Percentiles rank a stretch among this genome's conserved stretches.
phyloP scores from a whole-genome alignment of 1,140 invertebrate species.

The Zaprionus camerounensis region DNA sequence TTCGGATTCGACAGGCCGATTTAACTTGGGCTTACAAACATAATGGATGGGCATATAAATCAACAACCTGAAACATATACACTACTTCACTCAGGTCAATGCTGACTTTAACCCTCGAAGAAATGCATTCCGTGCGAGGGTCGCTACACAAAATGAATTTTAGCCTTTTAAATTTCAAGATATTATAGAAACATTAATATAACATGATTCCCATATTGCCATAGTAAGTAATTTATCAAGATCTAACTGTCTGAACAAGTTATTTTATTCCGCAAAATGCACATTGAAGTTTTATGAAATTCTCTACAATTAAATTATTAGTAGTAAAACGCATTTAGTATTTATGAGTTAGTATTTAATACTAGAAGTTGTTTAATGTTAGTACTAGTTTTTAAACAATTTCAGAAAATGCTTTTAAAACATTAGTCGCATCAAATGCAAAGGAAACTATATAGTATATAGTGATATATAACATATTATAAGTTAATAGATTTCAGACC shows the following conservation, averaged over 20 bases:
- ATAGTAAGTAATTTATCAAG: too few relatives aligned
- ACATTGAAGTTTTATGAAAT: background rate
- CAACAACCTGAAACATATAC: conserved; percentile 38
- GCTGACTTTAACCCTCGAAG: conserved; percentile 35
- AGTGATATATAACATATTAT: background rate
- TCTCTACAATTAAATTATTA: background rate
- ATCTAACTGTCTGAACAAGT: background rate
- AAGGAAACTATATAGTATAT: background rate
- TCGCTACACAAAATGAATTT: background rate
- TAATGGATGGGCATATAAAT: conserved; percentile 59
- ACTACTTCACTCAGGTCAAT: conserved; percentile 4
- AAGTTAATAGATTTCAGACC: conserved; percentile 35
- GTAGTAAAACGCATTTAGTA: background rate
- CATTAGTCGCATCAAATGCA: background rate
- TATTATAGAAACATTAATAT: too few relatives aligned
- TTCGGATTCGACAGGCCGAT: conserved; percentile 31
- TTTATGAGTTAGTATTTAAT: conserved; percentile 1
- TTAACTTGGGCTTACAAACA: conserved; percentile 29
- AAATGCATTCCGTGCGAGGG: conserved; percentile 30
- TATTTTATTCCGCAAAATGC: background rate
- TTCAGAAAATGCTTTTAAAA: background rate
- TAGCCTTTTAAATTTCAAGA: background rate
- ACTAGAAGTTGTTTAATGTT: background rate
- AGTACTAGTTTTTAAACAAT: background rate
- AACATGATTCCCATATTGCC: too few relatives aligned